phyloP scores from a whole-genome alignment of 1,140 invertebrate genomes.

The Leptinotarsa defecta region DNA sequence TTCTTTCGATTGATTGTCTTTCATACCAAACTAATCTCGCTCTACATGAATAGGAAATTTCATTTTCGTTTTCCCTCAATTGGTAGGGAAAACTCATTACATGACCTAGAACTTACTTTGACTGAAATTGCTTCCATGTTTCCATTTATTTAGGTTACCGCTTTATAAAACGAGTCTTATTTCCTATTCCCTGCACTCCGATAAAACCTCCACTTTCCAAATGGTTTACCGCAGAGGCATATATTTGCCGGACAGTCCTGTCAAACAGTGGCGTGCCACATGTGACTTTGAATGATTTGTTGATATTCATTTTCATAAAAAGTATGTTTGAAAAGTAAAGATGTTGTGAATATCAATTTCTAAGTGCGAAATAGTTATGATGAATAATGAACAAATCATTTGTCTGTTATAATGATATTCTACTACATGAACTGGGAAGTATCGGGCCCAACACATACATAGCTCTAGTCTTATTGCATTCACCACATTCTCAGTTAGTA shows the following conservation, averaged over 20 bases:
- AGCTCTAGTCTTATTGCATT: too few relatives aligned
- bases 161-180: slow-evolving; percentile 8
- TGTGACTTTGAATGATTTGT: too few relatives aligned
- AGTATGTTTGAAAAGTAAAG: too few relatives aligned
- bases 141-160: slow-evolving; percentile 8
- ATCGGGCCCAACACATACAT: too few relatives aligned
- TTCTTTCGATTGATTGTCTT: slow-evolving; percentile 4
- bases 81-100: background rate
- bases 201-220: background rate
- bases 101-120: background rate
- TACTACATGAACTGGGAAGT: too few relatives aligned
- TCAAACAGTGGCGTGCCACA: background rate
- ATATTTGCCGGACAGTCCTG: background rate
- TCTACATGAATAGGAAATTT: background rate
- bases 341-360: too few relatives aligned
- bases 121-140: slow-evolving; percentile 1
- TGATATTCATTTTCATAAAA: too few relatives aligned
- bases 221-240: background rate
- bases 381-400: too few relatives aligned
- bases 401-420: too few relatives aligned
- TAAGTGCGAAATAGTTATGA: too few relatives aligned
- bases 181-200: background rate
- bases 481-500: too few relatives aligned
- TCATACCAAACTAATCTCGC: background rate
- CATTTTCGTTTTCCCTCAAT: background rate